Percentiles rank a stretch among this genome's conserved stretches.
Conservation (phyloP, 2,113 vertebrate species). For the Leptosomus discolor region DNA sequence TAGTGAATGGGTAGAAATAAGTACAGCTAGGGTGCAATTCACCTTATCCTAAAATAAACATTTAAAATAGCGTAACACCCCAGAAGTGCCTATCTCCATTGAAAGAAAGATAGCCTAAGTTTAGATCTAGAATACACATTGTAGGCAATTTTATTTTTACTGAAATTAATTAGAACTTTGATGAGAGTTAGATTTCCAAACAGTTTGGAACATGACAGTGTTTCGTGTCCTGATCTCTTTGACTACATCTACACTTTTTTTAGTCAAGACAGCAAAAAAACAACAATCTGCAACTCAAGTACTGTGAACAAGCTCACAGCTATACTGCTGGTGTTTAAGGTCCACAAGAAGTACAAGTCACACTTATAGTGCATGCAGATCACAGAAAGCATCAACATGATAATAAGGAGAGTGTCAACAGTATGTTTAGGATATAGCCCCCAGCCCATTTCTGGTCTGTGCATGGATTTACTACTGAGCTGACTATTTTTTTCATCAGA, state of each 20-base stretch:
- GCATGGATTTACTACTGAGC: background rate
- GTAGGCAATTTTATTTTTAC: background rate
- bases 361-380: background rate
- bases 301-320: background rate
- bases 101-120: background rate
- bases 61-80: background rate
- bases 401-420: background rate
- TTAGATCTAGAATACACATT: background rate
- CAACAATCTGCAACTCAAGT: background rate
- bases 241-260: background rate
- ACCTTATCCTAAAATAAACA: background rate
- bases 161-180: background rate
- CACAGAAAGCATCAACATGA: background rate
- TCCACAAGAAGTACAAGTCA: background rate
- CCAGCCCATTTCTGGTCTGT: background rate
- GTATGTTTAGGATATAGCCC: background rate
- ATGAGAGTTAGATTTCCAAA: background rate
- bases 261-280: background rate
- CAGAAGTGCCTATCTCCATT: background rate
- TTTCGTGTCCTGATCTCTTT: background rate
- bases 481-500: background rate
- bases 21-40: background rate
- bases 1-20: background rate
- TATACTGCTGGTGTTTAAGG: background rate
- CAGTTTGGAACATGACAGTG: background rate